Evolutionary conservation across 1,140 invertebrate genomes (phyloP).

Genomic region (Arion vulgaris): DNA sequence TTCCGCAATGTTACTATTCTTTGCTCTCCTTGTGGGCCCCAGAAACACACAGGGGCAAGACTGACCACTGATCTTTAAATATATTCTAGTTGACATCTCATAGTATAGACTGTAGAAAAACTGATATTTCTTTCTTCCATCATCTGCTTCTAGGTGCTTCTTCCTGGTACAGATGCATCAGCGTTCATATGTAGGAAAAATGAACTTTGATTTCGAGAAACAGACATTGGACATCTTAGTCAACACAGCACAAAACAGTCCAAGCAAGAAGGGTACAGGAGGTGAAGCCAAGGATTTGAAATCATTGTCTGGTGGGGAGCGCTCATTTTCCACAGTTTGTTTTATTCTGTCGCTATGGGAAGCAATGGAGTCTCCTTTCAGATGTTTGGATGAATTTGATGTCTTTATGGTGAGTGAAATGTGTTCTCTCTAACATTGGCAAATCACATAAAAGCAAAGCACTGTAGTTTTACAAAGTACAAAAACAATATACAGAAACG

Average conservation of each 20-base stretch:
- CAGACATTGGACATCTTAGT: slow-evolving; percentile 67
- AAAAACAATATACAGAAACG: no score
- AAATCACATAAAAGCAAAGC: no score
- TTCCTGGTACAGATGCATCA: slow-evolving; percentile 67
- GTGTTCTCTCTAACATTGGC: no score
- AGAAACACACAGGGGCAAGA: no score
- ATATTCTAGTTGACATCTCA: no score
- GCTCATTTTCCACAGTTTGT: slow-evolving; percentile 94
- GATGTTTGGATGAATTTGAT: slow-evolving; percentile 98
- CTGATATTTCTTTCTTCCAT: not conserved
- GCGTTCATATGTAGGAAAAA: slow-evolving; percentile 68
- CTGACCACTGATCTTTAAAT: no score
- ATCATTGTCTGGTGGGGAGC: slow-evolving; percentile 93
- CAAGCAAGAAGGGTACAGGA: slow-evolving; percentile 19
- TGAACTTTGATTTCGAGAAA: slow-evolving; percentile 70
- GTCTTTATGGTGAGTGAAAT: slow-evolving; percentile 92
- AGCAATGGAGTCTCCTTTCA: slow-evolving; percentile 90
- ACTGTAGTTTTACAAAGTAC: no score
- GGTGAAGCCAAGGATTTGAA: slow-evolving; percentile 74
- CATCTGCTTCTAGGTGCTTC: slow-evolving; percentile 55
- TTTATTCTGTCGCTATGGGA: slow-evolving; percentile 96
- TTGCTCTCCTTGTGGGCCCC: no score
- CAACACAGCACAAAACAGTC: slow-evolving; percentile 45
- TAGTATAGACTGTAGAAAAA: no score
- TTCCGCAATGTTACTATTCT: no score